phyloP scores from a whole-genome alignment of 92 coral and sea anemone species.

The Plumapathes pennacea region DNA sequence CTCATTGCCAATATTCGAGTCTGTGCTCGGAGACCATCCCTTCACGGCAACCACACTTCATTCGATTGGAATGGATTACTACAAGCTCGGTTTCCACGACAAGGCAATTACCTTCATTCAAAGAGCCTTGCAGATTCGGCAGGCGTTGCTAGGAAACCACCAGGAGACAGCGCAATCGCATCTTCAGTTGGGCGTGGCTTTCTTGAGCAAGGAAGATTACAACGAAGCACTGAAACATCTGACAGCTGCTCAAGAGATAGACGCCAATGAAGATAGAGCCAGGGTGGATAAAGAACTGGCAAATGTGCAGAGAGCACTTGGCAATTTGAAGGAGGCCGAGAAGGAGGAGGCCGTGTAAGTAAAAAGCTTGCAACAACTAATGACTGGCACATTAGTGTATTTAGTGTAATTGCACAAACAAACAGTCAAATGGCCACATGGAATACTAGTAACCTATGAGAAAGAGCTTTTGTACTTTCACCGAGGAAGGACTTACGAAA shows the following conservation, averaged over 20 bases:
- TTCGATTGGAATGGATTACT: conserved; percentile 24
- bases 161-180: conserved; percentile 30
- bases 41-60: conserved; percentile 29
- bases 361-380: too few species aligned
- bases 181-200: conserved; percentile 25
- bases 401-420: too few species aligned
- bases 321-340: conserved; percentile 3
- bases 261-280: not conserved
- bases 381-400: too few species aligned
- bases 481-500: too few species aligned
- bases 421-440: too few species aligned
- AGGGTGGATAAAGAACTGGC: not conserved
- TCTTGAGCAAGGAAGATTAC: not conserved
- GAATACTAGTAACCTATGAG: too few species aligned
- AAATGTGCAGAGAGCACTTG: not conserved
- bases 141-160: conserved; percentile 9
- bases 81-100: conserved; percentile 10
- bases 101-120: conserved; percentile 20
- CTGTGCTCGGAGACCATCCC: conserved; percentile 20
- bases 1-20: conserved; percentile 12
- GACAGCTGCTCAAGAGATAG: not conserved
- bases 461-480: too few species aligned
- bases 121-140: conserved; percentile 4
- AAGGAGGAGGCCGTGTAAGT: not conserved
- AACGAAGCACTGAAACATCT: not conserved